These are phyloP conservation scores for Microdon myrmicae DNA, from an alignment of 2,888 invertebrate species.

Conservation along the genomic window DNA sequence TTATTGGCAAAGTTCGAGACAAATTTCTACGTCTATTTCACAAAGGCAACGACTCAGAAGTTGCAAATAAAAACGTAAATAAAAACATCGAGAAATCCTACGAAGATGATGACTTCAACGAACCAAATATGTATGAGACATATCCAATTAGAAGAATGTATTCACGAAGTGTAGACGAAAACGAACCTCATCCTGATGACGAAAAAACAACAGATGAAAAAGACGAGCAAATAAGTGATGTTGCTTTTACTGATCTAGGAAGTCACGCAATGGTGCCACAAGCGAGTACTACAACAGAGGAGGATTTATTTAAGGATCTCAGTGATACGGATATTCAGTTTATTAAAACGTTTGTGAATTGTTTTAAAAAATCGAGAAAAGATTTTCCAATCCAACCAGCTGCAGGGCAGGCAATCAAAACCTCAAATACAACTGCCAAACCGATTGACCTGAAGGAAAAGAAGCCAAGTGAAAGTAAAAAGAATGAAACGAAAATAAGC, in stretches of 20 bases:
- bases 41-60: constrained; percentile 5
- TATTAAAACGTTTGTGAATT: constrained; percentile 32
- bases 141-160: constrained; percentile 11
- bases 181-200: no score
- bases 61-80: not conserved
- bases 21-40: constrained; percentile 52
- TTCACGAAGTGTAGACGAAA: constrained; percentile 15
- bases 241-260: no score
- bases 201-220: no score
- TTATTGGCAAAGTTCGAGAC: constrained; percentile 48
- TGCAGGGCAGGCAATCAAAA: not conserved
- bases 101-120: not conserved
- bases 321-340: constrained; percentile 20
- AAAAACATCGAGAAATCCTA: not conserved
- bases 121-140: constrained; percentile 12
- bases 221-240: no score
- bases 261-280: no score
- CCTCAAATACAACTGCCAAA: not conserved
- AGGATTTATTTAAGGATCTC: constrained; percentile 13
- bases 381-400: constrained; percentile 1
- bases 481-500: not conserved
- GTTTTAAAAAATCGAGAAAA: constrained; percentile 19
- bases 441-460: not conserved
- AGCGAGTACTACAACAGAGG: not conserved
- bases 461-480: not conserved